Base-by-base conservation (phyloP, 1,140 invertebrate species). In the Globodera ellingtonae region DNA sequence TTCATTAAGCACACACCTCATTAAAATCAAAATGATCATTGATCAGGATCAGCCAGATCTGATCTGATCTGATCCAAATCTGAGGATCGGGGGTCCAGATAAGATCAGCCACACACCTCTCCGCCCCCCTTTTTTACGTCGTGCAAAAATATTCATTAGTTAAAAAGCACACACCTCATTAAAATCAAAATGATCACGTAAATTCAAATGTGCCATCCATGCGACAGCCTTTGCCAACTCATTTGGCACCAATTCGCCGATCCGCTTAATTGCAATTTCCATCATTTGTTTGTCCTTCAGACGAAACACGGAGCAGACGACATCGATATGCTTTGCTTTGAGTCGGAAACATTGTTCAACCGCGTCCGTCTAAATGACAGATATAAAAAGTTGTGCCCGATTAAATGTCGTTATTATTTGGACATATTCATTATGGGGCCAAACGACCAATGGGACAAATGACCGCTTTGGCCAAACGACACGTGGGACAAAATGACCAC, bases 111-210 rank as follows among this genome's bases (percentile, higher is more conserved):
- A 35, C 35, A 35, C 35, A 35, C 35, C 35, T 35, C 35, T 35
- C 35, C 35, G 0, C 35, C 35, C 35, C 35, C 35, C 35, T 2
- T 35, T 35, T 35, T 35, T 35, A 35, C 35, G 35, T 35, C 35
- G 35, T 35, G 35, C 35, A 35, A 35, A 35, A 35, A 35, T 2
- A 56, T 71, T 21, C 5, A 48, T 71, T 78, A 47, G 15, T 75
- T 35, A 35, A 10, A 79, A 79, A 47, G 6, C 78, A 15, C 47
- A 35, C 35, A 81, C 80, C 59, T 80, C 35, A 18, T 81, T 71
- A 72, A 81, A 81, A 5, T 65, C 24, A 73, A 65, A 81, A 72
- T 81, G 24, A 56, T 81, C 80, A 8, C 77, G 80, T n/a, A 81
- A 21, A 44, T 81, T 80, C 46, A 81, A 59, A 52, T 47, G 71